Evolutionary conservation across 2,888 invertebrate genomes (phyloP).

Genomic region (Chrysolina oricalcia): DNA sequence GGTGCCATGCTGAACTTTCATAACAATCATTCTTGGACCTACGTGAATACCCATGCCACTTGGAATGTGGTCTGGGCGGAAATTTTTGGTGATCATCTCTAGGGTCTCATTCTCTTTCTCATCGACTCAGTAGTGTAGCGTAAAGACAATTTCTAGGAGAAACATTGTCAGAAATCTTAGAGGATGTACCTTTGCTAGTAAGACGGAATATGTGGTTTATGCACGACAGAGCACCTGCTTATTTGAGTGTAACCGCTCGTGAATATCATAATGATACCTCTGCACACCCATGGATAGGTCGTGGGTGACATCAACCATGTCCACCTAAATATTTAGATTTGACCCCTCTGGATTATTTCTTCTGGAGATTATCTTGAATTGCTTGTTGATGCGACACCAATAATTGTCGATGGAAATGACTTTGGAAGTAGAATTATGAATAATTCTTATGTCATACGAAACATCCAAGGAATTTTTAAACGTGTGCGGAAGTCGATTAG

Average conservation of each 20-base stretch:
- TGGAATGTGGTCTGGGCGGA: background rate
- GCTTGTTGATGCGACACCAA: background rate
- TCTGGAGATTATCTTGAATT: background rate
- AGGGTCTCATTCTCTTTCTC: constrained; percentile 6
- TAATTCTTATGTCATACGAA: background rate
- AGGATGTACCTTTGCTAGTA: constrained; percentile 45
- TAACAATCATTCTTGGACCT: background rate
- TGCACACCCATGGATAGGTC: background rate
- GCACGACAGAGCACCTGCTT: no score
- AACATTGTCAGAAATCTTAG: constrained; percentile 7
- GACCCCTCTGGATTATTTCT: no score
- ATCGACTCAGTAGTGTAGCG: background rate
- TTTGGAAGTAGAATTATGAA: background rate
- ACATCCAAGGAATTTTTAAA: background rate
- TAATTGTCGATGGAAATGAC: background rate
- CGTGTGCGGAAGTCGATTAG: background rate
- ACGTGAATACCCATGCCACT: no score
- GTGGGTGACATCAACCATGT: background rate
- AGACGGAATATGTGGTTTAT: no score
- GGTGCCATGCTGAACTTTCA: background rate
- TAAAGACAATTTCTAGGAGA: constrained; percentile 13
- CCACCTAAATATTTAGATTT: background rate
- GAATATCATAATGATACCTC: background rate
- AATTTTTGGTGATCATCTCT: constrained; percentile 7
- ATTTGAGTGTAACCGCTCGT: constrained; percentile 5